Percentiles rank a stretch among this genome's conserved stretches.
These are phyloP conservation scores for Rhinichthys osculus DNA, from an alignment of 2,797 vertebrate species.

Conservation along the genomic window DNA sequence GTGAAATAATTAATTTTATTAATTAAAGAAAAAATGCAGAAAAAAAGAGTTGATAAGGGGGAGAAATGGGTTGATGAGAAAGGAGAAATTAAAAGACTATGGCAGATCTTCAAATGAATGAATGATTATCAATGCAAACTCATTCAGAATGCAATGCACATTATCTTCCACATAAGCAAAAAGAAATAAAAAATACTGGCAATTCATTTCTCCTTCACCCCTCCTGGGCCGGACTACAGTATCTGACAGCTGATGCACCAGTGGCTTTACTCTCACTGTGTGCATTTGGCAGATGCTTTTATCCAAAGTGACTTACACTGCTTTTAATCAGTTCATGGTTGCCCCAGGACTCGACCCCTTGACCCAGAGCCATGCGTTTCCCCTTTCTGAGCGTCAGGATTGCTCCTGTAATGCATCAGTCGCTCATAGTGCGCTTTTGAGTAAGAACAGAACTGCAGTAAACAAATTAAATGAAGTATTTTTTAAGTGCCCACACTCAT, in stretches of 20 bases:
- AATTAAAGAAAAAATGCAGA: too few species aligned
- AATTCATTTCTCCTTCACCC: too few species aligned
- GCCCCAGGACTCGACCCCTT: background rate
- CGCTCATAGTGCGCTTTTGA: background rate
- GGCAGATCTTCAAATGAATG: background rate
- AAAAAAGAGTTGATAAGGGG: too few species aligned
- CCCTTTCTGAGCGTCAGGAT: background rate
- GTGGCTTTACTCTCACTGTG: background rate
- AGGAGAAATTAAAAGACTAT: too few species aligned
- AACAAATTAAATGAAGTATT: slow-evolving; percentile 3
- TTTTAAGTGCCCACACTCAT: background rate
- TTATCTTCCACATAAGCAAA: background rate
- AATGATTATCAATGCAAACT: background rate
- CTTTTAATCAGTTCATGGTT: background rate
- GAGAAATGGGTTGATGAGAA: too few species aligned
- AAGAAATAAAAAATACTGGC: too few species aligned
- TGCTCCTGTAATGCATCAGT: background rate
- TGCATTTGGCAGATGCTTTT: too few species aligned
- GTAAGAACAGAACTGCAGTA: background rate
- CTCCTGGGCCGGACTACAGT: too few species aligned
- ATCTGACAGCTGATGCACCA: background rate
- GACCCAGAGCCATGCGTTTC: background rate
- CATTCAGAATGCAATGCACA: too few species aligned
- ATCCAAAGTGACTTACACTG: too few species aligned
- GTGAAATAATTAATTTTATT: too few species aligned